A percentile compares a stretch with the other conserved stretches of the same genome.
Evolutionary conservation across 92 coral and sea anemone genomes (phyloP).

Genomic region (Micromussa lordhowensis): DNA sequence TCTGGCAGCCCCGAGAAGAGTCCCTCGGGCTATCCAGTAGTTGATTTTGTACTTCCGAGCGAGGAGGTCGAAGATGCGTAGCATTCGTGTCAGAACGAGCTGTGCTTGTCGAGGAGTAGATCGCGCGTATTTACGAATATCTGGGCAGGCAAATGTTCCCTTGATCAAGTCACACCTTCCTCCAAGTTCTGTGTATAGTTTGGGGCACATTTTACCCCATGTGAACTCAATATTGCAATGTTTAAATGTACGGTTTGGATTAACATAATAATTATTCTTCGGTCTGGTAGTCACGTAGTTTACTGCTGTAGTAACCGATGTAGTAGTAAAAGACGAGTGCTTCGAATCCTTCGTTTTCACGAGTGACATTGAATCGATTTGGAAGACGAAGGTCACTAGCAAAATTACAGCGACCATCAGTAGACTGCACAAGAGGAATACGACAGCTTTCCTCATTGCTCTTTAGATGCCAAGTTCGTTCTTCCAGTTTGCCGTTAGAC

Average conservation of each 20-base stretch:
- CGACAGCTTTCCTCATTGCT: conserved; percentile 2
- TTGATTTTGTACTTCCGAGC: conserved; percentile 59
- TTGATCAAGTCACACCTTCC: conserved; percentile 52
- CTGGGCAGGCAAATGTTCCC: conserved; percentile 62
- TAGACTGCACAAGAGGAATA: background rate
- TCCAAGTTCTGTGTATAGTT: conserved; percentile 70
- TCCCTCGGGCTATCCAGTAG: conserved; percentile 74
- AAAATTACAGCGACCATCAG: background rate
- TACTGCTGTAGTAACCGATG: background rate
- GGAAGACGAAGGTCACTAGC: background rate
- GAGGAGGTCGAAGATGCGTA: conserved; percentile 69
- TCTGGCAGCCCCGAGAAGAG: conserved; percentile 80
- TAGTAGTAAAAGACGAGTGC: background rate
- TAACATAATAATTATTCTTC: background rate
- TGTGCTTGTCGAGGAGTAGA: conserved; percentile 58
- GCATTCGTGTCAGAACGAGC: conserved; percentile 64
- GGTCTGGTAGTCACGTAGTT: background rate
- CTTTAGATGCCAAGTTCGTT: background rate
- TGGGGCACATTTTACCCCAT: conserved; percentile 80
- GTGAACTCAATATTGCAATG: conserved; percentile 21
- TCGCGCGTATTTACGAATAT: conserved; percentile 52
- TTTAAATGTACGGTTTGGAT: conserved; percentile 9
- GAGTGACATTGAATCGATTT: background rate
- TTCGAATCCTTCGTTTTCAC: background rate
- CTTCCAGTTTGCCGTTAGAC: no score